Conservation (phyloP, 1,140 invertebrate genomes). For the Carcinoscorpius rotundicauda region DNA sequence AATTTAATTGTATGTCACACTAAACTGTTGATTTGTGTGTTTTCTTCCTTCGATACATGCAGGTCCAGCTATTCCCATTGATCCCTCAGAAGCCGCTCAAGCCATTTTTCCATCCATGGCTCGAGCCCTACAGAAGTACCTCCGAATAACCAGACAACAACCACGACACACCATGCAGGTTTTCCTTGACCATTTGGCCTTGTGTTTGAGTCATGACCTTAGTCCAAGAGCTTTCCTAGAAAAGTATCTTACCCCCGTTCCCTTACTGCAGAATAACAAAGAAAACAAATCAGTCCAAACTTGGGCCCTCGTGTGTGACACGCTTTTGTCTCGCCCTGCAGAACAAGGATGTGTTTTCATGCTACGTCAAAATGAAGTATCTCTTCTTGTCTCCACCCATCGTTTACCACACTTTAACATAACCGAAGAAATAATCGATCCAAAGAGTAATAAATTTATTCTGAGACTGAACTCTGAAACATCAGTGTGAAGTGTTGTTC, state of each 20-base stretch:
- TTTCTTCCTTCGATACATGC: background rate
- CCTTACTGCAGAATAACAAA: conserved; percentile 43
- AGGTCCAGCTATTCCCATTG: conserved; percentile 55
- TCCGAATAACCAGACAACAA: conserved; percentile 87
- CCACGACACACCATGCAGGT: conserved; percentile 87
- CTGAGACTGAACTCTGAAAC: conserved; percentile 90
- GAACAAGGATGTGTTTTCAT: conserved; percentile 71
- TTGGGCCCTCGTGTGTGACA: conserved; percentile 88
- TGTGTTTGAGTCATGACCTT: conserved; percentile 81
- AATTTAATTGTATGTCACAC: too few relatives aligned
- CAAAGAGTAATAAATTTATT: conserved; percentile 90
- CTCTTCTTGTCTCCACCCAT: conserved; percentile 70
- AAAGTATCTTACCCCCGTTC: conserved; percentile 62
- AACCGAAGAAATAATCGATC: conserved; percentile 91
- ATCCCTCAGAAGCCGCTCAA: conserved; percentile 88
- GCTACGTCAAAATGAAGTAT: conserved; percentile 83
- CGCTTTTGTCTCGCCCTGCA: conserved; percentile 64
- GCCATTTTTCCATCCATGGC: conserved; percentile 94
- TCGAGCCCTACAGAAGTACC: conserved; percentile 86
- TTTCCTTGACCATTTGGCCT: conserved; percentile 71
- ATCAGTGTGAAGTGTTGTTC: conserved; percentile 53
- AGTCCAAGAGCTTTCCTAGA: conserved; percentile 85
- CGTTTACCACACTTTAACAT: conserved; percentile 84
- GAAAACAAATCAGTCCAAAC: conserved; percentile 46
- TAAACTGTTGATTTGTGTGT: too few relatives aligned